These are phyloP conservation scores for Tetramorium parvispinum DNA, from an alignment of 1,140 invertebrate genomes.

Conservation along the genomic window DNA sequence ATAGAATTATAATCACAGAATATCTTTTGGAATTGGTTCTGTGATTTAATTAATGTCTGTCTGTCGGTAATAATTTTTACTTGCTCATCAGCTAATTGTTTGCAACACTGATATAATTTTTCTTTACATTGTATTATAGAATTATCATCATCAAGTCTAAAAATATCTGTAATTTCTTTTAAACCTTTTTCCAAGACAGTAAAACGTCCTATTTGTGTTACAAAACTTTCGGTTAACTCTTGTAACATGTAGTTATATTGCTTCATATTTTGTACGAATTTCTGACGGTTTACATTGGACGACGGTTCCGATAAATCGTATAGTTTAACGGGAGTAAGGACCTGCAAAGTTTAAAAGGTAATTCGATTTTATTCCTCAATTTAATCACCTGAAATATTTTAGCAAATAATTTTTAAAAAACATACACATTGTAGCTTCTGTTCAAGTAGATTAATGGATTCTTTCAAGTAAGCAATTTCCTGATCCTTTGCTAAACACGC, in stretches of 20 bases:
- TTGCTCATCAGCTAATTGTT: slow-evolving; percentile 70
- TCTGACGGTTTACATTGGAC: slow-evolving; percentile 67
- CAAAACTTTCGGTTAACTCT: slow-evolving; percentile 78
- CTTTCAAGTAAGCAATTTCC: slow-evolving; percentile 51
- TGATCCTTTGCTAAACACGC: slow-evolving; percentile 32
- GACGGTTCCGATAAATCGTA: slow-evolving; percentile 74
- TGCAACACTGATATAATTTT: slow-evolving; percentile 59
- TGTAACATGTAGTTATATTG: slow-evolving; percentile 84
- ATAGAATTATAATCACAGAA: slow-evolving; percentile 78
- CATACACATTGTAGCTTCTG: slow-evolving; percentile 66
- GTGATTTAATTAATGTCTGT: slow-evolving; percentile 73
- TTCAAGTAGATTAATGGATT: slow-evolving; percentile 65
- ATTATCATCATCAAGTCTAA: slow-evolving; percentile 55
- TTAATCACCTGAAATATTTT: slow-evolving; percentile 5
- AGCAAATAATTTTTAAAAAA: slow-evolving; percentile 2
- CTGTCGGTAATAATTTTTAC: slow-evolving; percentile 70
- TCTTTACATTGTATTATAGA: slow-evolving; percentile 40
- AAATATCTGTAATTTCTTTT: slow-evolving; percentile 67
- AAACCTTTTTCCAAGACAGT: slow-evolving; percentile 69
- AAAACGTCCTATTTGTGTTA: slow-evolving; percentile 64
- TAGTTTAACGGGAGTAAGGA: slow-evolving; percentile 81
- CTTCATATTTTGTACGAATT: slow-evolving; percentile 82
- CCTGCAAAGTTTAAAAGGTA: slow-evolving; percentile 74
- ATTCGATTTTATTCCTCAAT: background rate
- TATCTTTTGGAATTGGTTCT: slow-evolving; percentile 78